Base-by-base conservation (phyloP, 2,113 vertebrate genomes). In the Trachemys scripta region DNA sequence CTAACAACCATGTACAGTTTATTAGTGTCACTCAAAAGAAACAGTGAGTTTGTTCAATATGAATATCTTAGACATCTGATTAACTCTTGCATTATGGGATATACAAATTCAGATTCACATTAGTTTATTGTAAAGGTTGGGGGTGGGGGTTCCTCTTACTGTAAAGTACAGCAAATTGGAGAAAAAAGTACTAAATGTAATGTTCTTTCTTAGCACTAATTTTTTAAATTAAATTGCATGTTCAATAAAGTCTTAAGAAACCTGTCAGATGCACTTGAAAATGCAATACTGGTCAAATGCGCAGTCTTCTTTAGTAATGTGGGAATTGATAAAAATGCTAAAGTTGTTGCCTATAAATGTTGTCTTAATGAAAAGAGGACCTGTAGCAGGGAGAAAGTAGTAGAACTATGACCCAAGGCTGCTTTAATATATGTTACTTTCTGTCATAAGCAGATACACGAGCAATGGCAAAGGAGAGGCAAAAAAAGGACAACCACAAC, bases 401-500 rank as follows among this genome's bases (percentile, higher is more conserved):
- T 85, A 87, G 20, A 93, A 91, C 50, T 80, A 49, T 69, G 54
- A 94, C 49, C 35, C 95, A 89, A 97, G 45, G 59, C 45, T 84
- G 16, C 94, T 96, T 97, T 90, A 96, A 97, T 97, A 95, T 86
- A 88, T 97, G 62, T 97, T 96, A 31, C 85, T 98, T 98, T 98
- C 95, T 93, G 90, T 97, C 98, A 99, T 99, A 99, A 98, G 99
- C 98, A 57, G 99, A 99, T 98, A 99, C 99, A 80, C 98, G 99
- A 98, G 98, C 99, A 94, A 98, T 99, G 97, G 99, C 99, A 97
- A 99, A 99, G 98, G 99, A 99, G 96, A 99, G 99, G 90, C 99
- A 99, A 98, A 99, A 99, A 97, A 99, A 99, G 97, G 99, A 99
- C 98, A 99, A 99, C 97, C 99, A 99, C 95, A 99, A 99, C 94